Evolutionary conservation across 2,797 vertebrate genomes (phyloP), one percentile per base, ranked within the genome.

Genomic region (Hylomyscus alleni): DNA sequence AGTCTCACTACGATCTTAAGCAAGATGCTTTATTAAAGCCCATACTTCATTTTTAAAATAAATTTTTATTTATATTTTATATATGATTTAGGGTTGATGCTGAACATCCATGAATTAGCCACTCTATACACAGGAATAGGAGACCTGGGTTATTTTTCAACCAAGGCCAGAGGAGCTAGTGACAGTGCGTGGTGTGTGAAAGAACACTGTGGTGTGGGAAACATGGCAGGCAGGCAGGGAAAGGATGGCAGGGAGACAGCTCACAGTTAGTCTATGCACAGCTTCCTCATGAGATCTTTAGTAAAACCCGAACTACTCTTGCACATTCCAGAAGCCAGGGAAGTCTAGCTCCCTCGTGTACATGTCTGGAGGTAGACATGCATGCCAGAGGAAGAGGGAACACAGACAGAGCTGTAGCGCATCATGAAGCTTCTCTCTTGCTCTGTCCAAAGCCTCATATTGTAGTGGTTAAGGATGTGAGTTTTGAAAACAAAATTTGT

Each of bases 401-500:
- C 22, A 44, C 44, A 44, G 44, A 56, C 0, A 62, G 31, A 82
- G 54, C 37, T 60, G 56, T 2, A 31, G 9, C 47, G 50, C 11
- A 80, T 44, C 31, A 44, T 81, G 87, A 78, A 81, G 6, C 8
- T 40, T 20, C 82, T 54, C 34, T 88, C 24, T 8, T 58, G 69
- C 15, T 44, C 44, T 44, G 44, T 89, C 85, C 26, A 58, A 72
- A 56, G 34, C 54, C 17, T 37, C 52, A 31, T 58, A 40, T 31
- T 56, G 37, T 58, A 75, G 37, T 44, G 34, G 80, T 17, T 90
- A 86, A 89, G 29, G 31, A 17, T 78, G 14, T 65, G 31, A 54
- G 6, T 82, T 84, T 73, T 91, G 29, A 88, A 93, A 94, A 81
- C 47, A 34, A 88, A 50, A 20, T 77, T 58, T 69, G 60, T n/a